Base-by-base conservation (phyloP, 2,113 vertebrate species). In the Trematocara marginatum region DNA sequence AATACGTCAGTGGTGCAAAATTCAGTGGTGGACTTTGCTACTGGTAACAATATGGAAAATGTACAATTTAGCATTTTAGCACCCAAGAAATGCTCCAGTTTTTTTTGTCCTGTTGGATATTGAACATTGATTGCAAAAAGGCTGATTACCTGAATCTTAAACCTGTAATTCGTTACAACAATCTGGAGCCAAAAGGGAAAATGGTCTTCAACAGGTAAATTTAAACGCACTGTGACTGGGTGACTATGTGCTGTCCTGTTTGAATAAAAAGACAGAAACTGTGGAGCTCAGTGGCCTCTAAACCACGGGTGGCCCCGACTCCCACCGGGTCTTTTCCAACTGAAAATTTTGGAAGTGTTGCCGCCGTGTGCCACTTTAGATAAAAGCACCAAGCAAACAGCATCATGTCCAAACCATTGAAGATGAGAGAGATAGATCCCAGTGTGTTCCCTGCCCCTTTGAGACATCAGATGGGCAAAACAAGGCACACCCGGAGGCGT, bases 401-500 rank as follows among this genome's bases (percentile, higher is more conserved):
- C 31, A 5, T 3, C 11, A 56, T 23, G 42, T 76, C 85, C 66
- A 76, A 81, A 76, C 40, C 18, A 11, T 3, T 54, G 7, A 26
- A 79, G 76, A 92, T 90, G 1, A 54, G 20, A 10, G 34, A 81
- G 83, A 89, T 18, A 80, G 31, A 85, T 56, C 57, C 8, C 53
- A 81, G 57, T 10, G 11, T 18, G 87, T 84, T 61, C 90, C 81
- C 83, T n/a, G 66, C 20, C 16, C 10, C 6, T 57, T 6, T 34
- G 61, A 86, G 64, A 88, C 82, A 87, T 88, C 81, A 88, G 76
- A 91, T 86, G 57, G 82, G 23, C 84, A 85, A 89, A 92, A 82
- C 66, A 59, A 66, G 90, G 81, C 86, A 86, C 92, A 86, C 90
- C 92, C 80, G 45, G 81, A 85, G 92, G 85, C 69, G 38, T 91